Percentiles rank a stretch among this genome's conserved stretches.
Evolutionary conservation across 1,140 invertebrate species (phyloP).

Genomic region (Magallana angulata): DNA sequence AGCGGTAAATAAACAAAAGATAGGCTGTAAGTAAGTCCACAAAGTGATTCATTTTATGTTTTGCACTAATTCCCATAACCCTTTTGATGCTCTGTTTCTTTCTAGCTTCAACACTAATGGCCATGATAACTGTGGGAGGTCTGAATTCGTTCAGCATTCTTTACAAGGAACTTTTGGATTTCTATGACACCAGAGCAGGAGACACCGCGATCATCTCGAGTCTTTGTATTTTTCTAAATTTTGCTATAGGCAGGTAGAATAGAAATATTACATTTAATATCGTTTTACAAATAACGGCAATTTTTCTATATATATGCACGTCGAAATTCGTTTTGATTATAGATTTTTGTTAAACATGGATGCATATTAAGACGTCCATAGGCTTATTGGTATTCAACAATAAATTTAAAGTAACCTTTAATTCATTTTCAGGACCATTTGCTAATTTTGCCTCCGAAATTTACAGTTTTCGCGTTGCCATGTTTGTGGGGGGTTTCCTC

Average conservation of each 20-base stretch:
- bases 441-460: constrained; percentile 16
- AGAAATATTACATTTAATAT: too few species aligned
- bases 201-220: constrained; percentile 36
- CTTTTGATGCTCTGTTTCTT: not conserved
- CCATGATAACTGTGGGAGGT: not conserved
- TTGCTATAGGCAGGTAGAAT: not conserved
- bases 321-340: too few species aligned
- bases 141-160: constrained; percentile 24
- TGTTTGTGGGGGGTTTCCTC: constrained; percentile 31
- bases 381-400: too few species aligned
- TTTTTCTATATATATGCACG: too few species aligned
- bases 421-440: constrained; percentile 24
- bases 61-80: too few species aligned
- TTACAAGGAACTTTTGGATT: constrained; percentile 35
- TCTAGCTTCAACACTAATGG: not conserved
- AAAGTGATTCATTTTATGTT: too few species aligned
- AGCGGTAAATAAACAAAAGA: too few species aligned
- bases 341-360: too few species aligned
- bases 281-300: too few species aligned
- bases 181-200: constrained; percentile 26
- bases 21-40: too few species aligned
- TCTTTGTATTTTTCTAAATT: constrained; percentile 19
- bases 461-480: constrained; percentile 13
- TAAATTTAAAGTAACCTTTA: not conserved
- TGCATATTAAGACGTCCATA: too few species aligned